These are phyloP conservation scores for Pseudomyrmex cubaensis DNA, from an alignment of 1,140 invertebrate genomes.

Conservation along the genomic window DNA sequence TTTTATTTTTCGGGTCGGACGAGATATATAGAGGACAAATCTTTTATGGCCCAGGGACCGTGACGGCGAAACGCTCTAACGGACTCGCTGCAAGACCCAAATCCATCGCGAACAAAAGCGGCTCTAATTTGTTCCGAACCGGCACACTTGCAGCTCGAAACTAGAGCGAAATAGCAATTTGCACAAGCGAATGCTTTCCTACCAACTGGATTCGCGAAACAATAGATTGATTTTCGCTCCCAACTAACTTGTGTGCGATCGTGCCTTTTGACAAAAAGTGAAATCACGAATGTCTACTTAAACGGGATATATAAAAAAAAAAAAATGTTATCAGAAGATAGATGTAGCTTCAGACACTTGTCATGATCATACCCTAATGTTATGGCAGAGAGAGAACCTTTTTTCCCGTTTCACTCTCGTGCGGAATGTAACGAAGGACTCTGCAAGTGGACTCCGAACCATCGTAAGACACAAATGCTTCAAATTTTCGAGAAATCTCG, in stretches of 20 bases:
- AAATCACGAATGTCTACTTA: slow-evolving; percentile 25
- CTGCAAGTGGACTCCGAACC: too few species aligned
- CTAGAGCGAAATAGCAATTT: slow-evolving; percentile 59
- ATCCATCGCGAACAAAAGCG: slow-evolving; percentile 64
- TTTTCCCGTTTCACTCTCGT: too few species aligned
- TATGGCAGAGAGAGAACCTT: too few species aligned
- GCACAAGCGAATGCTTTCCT: slow-evolving; percentile 21
- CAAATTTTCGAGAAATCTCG: too few species aligned
- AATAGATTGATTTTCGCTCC: slow-evolving; percentile 31
- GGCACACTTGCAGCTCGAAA: slow-evolving; percentile 48
- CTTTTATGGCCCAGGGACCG: slow-evolving; percentile 62
- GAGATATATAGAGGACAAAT: slow-evolving; percentile 58
- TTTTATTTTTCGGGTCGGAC: slow-evolving; percentile 48
- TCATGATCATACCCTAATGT: too few species aligned
- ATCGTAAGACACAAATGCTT: too few species aligned
- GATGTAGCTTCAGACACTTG: too few species aligned
- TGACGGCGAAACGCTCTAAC: slow-evolving; percentile 71
- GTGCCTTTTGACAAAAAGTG: slow-evolving; percentile 63
- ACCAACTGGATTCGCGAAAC: slow-evolving; percentile 19
- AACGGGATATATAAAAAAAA: too few species aligned
- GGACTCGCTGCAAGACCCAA: slow-evolving; percentile 48
- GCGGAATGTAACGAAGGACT: too few species aligned
- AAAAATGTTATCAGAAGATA: too few species aligned
- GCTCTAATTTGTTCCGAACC: slow-evolving; percentile 62
- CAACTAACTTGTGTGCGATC: not conserved